A percentile compares a stretch with the other conserved stretches of the same genome.
Conservation (phyloP, 2,113 vertebrate genomes). For the Jaculus jaculus region DNA sequence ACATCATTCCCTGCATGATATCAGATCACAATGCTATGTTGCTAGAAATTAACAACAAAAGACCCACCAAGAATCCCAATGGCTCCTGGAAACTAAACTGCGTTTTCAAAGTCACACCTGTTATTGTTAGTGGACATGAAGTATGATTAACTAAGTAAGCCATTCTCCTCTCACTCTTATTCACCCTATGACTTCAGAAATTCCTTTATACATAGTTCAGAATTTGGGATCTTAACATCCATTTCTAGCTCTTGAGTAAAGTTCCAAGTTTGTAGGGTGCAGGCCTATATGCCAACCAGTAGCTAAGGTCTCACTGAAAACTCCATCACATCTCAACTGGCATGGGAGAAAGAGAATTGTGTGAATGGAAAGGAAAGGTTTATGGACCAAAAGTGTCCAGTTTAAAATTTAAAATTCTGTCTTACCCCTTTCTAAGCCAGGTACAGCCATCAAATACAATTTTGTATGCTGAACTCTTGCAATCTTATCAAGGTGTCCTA, state of each 20-base stretch:
- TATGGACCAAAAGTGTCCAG: too few species aligned
- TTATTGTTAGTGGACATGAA: not conserved
- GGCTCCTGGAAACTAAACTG: too few species aligned
- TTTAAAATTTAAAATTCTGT: not conserved
- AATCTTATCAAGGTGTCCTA: not conserved
- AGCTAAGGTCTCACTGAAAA: not conserved
- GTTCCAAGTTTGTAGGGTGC: not conserved
- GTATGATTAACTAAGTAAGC: not conserved
- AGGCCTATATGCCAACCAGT: not conserved
- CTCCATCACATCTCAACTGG: not conserved
- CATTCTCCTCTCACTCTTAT: accelerated
- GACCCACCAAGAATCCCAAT: too few species aligned
- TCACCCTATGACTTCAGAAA: not conserved
- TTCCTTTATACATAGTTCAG: not conserved
- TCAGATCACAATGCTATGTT: too few species aligned
- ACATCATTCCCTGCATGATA: too few species aligned
- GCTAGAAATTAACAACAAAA: too few species aligned
- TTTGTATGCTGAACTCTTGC: not conserved
- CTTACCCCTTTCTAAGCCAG: not conserved
- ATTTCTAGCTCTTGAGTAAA: not conserved
- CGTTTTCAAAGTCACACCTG: not conserved
- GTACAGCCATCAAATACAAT: not conserved
- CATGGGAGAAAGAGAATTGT: not conserved
- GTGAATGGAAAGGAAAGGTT: not conserved
- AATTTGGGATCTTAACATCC: not conserved